These are phyloP conservation scores for Discoglossus pictus DNA, from an alignment of 2,797 vertebrate genomes.

Conservation along the genomic window DNA sequence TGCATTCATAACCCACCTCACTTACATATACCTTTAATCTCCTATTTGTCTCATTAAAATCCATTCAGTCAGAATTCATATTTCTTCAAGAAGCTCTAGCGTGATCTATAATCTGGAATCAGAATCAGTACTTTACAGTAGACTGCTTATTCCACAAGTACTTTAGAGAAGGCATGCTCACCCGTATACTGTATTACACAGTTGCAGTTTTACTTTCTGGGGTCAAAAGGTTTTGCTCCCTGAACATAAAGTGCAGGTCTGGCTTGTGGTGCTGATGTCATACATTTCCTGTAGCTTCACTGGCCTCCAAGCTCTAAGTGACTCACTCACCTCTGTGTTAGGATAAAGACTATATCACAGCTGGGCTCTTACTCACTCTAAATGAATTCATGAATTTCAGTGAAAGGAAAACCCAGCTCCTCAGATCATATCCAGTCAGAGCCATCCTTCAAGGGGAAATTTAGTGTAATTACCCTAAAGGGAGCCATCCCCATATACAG, in stretches of 20 bases:
- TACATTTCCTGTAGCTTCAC: conserved; percentile 1
- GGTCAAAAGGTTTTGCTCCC: too few relatives aligned
- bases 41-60: too few relatives aligned
- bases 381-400: conserved; percentile 62
- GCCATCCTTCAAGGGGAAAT: conserved; percentile 75
- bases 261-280: conserved; percentile 9
- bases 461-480: conserved; percentile 75
- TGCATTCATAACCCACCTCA: too few relatives aligned
- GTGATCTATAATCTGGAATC: too few relatives aligned
- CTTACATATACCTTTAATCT: too few relatives aligned
- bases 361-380: conserved; percentile 56
- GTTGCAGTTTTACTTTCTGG: too few relatives aligned
- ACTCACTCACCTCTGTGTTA: conserved; percentile 24
- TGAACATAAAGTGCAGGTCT: conserved; percentile 4
- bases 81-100: too few relatives aligned
- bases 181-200: too few relatives aligned
- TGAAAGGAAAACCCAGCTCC: conserved; percentile 63
- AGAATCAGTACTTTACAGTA: too few relatives aligned
- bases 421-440: conserved; percentile 70
- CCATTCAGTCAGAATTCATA: too few relatives aligned
- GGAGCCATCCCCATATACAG: conserved; percentile 75
- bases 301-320: background rate
- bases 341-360: conserved; percentile 43
- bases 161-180: too few relatives aligned
- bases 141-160: too few relatives aligned